Evolutionary conservation across 2,888 invertebrate species (phyloP).

Genomic region (Hyposoter dolosus): DNA sequence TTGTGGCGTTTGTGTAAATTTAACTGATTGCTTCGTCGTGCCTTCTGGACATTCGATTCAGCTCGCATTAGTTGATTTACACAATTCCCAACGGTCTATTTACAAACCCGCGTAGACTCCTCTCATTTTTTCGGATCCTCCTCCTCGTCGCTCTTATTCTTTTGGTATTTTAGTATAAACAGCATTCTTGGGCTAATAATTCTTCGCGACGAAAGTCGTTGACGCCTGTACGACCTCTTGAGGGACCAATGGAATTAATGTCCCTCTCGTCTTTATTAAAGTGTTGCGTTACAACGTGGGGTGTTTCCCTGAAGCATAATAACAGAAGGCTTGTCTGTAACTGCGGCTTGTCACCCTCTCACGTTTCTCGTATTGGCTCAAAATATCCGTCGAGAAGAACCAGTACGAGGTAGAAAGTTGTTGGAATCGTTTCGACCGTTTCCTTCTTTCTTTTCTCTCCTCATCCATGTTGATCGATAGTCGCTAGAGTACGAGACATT

Average conservation of each 20-base stretch:
- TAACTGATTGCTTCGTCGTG: not conserved
- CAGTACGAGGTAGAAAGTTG: conserved; percentile 29
- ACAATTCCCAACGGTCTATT: not conserved
- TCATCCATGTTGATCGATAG: not conserved
- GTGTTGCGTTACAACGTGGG: not conserved
- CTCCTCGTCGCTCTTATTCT: not conserved
- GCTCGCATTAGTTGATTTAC: not conserved
- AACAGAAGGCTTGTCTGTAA: conserved; percentile 26
- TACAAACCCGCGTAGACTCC: not conserved
- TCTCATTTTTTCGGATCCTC: not conserved
- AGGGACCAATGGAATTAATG: conserved; percentile 22
- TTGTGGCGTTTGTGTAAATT: not conserved
- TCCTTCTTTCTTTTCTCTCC: not conserved
- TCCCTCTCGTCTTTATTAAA: conserved; percentile 4
- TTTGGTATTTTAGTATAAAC: not conserved
- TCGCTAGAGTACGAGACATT: not conserved
- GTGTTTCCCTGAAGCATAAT: conserved; percentile 22
- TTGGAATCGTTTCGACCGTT: conserved; percentile 1
- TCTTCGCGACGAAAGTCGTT: conserved; percentile 15
- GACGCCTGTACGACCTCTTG: conserved; percentile 10
- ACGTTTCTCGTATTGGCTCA: conserved; percentile 4
- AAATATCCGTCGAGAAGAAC: conserved; percentile 8
- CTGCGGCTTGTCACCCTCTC: conserved; percentile 21
- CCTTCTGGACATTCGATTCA: not conserved
- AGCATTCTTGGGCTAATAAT: not conserved